These are phyloP conservation scores for Streptopelia turtur DNA, from an alignment of 2,797 vertebrate species.

Conservation along the genomic window DNA sequence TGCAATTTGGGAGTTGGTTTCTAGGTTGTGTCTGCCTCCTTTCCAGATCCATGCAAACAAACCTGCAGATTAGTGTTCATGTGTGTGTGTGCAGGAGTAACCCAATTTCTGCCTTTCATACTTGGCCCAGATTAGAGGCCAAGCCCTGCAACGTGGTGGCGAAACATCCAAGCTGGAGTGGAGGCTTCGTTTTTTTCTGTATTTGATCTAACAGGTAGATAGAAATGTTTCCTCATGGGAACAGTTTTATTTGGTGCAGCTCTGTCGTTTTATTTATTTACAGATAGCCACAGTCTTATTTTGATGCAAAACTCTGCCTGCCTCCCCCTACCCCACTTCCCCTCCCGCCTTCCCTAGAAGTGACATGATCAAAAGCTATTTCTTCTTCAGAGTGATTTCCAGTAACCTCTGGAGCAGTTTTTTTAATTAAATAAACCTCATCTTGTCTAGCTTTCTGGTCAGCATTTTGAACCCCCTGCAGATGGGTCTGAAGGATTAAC, in stretches of 20 bases:
- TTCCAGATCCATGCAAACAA: neutral
- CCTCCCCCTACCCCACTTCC: conserved; percentile 33
- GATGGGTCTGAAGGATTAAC: conserved; percentile 94
- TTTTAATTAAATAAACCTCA: conserved; percentile 89
- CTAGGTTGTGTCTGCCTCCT: neutral
- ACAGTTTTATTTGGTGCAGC: neutral
- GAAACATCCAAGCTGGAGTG: neutral
- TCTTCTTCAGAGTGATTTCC: conserved; percentile 81
- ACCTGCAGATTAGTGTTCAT: neutral
- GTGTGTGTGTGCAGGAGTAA: neutral
- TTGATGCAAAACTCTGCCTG: conserved; percentile 49
- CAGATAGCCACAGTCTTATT: conserved; percentile 16
- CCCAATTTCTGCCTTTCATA: conserved; percentile 64
- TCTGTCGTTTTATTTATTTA: conserved; percentile 48
- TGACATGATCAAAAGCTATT: conserved; percentile 76
- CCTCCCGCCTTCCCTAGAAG: conserved; percentile 53
- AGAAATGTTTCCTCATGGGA: neutral
- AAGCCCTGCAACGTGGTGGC: neutral
- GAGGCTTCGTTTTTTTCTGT: neutral
- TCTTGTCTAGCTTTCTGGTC: conserved; percentile 91
- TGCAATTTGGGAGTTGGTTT: neutral
- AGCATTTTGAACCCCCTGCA: conserved; percentile 92
- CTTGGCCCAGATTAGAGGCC: conserved; percentile 61
- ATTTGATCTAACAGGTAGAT: conserved; percentile 46
- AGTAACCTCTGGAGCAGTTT: conserved; percentile 82